A percentile compares a stretch with the other conserved stretches of the same genome.
These are phyloP conservation scores for Excalfactoria chinensis DNA, from an alignment of 2,113 vertebrate species.

Conservation along the genomic window DNA sequence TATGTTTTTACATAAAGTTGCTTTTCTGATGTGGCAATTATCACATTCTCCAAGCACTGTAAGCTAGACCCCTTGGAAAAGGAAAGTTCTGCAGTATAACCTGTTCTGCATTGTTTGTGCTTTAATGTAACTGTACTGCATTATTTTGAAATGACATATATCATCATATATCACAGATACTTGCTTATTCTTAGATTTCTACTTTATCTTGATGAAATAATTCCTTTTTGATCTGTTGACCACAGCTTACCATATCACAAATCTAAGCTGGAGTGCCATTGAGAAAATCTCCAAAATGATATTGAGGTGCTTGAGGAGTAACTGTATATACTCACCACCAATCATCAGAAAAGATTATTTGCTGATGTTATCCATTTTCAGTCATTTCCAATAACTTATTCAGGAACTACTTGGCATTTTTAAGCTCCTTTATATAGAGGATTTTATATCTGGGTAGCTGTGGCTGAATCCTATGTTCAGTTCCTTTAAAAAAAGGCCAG, in stretches of 20 bases:
- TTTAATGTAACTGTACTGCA: background rate
- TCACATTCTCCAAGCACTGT: background rate
- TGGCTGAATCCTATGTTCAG: slow-evolving; percentile 2
- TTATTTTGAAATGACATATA: background rate
- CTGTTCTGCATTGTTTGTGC: background rate
- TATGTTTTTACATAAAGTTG: background rate
- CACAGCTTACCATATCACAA: background rate
- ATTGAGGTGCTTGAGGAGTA: background rate
- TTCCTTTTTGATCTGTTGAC: background rate
- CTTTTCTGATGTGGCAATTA: background rate
- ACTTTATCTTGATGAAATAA: background rate
- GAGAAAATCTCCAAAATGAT: background rate
- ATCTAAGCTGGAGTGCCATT: background rate
- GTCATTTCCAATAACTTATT: slow-evolving; percentile 42
- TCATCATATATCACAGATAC: background rate
- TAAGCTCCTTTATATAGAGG: slow-evolving; percentile 34
- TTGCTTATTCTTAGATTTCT: background rate
- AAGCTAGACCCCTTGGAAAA: background rate
- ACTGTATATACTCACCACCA: background rate
- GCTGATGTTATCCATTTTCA: slow-evolving; percentile 21
- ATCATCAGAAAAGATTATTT: slow-evolving; percentile 21
- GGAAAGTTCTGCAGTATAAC: background rate
- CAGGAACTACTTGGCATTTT: slow-evolving; percentile 48
- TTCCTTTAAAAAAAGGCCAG: slow-evolving; percentile 25
- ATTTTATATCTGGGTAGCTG: slow-evolving; percentile 30